Evolutionary conservation across 2,888 invertebrate genomes (phyloP).

Genomic region (Chrysomela aeneicollis): DNA sequence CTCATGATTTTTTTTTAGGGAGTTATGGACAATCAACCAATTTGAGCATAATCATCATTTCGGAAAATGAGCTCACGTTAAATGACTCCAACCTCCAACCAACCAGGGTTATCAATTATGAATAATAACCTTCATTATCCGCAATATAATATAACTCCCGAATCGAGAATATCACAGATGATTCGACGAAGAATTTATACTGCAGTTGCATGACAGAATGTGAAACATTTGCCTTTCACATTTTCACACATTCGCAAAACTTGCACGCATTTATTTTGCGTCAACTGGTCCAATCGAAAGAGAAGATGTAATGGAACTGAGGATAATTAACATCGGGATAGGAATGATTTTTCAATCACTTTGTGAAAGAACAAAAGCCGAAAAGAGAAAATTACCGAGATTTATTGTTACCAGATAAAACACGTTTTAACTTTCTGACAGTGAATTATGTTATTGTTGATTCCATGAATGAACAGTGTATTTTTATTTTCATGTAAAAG

Average conservation of each 20-base stretch:
- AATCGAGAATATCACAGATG: not conserved
- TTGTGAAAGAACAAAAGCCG: not conserved
- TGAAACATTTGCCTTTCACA: conserved; percentile 13
- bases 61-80: too few species aligned
- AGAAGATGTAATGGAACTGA: conserved; percentile 20
- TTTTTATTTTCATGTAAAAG: too few species aligned
- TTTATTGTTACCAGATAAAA: not conserved
- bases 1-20: too few species aligned
- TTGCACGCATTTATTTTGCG: conserved; percentile 6
- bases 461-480: not conserved
- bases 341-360: conserved; percentile 18
- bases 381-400: not conserved
- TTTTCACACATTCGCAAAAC: conserved; percentile 23
- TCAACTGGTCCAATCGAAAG: conserved; percentile 17
- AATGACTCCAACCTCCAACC: too few species aligned
- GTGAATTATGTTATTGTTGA: too few species aligned
- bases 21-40: too few species aligned
- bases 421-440: not conserved
- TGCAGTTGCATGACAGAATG: conserved; percentile 20
- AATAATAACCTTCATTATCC: not conserved
- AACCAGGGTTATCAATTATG: not conserved
- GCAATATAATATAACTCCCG: not conserved
- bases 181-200: conserved; percentile 9
- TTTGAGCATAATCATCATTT: too few species aligned
- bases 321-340: conserved; percentile 19